Evolutionary conservation across 2,113 vertebrate genomes (phyloP), one percentile per base, ranked within the genome.

Genomic region (Rhadina sibilatrix): DNA sequence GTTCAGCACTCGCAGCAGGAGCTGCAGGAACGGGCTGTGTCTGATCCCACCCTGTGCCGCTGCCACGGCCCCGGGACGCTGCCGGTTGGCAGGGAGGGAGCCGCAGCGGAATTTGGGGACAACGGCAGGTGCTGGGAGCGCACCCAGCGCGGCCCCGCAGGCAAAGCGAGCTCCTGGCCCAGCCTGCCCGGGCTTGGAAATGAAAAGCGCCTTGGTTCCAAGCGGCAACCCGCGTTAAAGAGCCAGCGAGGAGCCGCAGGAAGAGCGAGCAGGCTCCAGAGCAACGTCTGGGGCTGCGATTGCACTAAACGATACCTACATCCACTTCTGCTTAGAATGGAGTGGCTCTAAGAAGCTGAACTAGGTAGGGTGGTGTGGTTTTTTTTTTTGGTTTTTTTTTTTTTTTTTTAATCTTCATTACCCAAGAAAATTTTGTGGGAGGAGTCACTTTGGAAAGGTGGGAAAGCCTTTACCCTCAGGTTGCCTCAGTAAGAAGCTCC

Each of bases 371-470:
- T 90, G 87, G 85, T 94, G 85, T 94, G 75, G 5, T 6, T 84
- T 81, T 86, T 85, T 93, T 96, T 95, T 81, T n/a, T n/a, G n/a
- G n/a, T 84, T 81, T 86, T 85, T 6, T 84, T 81, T 86, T 85
- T 38, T 38, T 38, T 87, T 91, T 93, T 96, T 95, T 81, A 78
- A 97, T n/a, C 95, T 96, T 89, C 93, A 95, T n/a, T n/a, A 95
- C 95, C 95, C 95, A 94, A 87, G 96, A 94, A 98, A 97, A 97
- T 96, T 94, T 92, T 77, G 89, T 87, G 91, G 98, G 97, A 95
- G 97, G 97, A 96, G 95, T 96, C 84, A 83, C 93, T 91, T 83
- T 85, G 92, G 87, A 94, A 97, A 97, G 96, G 97, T 96, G 97
- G 94, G 93, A 89, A 92, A 94, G 94, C 93, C 95, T 97, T 96